Base-by-base conservation (phyloP, 2,888 invertebrate species). In the Resseliella maxima region DNA sequence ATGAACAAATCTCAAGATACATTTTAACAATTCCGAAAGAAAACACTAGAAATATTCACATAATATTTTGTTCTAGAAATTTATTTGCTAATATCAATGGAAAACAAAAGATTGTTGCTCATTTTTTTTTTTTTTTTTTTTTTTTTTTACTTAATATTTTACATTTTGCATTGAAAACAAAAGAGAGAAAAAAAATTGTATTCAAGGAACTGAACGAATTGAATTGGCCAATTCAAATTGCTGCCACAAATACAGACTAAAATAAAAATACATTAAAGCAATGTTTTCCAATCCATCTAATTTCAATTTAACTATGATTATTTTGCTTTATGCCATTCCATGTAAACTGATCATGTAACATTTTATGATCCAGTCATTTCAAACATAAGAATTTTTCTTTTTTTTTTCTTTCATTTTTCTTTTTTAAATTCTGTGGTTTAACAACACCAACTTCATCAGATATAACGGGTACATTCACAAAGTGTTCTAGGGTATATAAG, bases 51-150 rank as follows among this genome's bases (percentile, higher is more conserved):
- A 24, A n/a, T 24, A 24, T 59, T 59, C 59, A 59, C 59, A 59
- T 59, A 59, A 59, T 59, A 24, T 59, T 59, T 59, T 59, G 24
- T 59, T 59, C 59, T 59, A 59, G 59, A 59, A 59, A 59, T 59
- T 59, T 59, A 59, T 59, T 59, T n/a, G 59, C 59, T 59, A 59
- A 59, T 59, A 59, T 59, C 27, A 24, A 59, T 59, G 59, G 59
- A 59, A 59, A 59, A 59, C 59, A 59, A 59, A 24, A 59, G 50
- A 50, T 50, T 50, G 10, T 50, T 41, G 41, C 12, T 50, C 21
- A 18, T 59, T 24, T 24, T 59, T n/a, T 59, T 59, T 59, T 24
- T 27, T 8, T 8, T 59, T 27, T 24, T 24, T 8, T 27, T 59
- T 59, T n/a, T 59, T 12, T 59, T 59, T 59, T 50, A 50, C 50